phyloP scores from a whole-genome alignment of 1,140 invertebrate genomes.

The Tetranychus urticae region DNA sequence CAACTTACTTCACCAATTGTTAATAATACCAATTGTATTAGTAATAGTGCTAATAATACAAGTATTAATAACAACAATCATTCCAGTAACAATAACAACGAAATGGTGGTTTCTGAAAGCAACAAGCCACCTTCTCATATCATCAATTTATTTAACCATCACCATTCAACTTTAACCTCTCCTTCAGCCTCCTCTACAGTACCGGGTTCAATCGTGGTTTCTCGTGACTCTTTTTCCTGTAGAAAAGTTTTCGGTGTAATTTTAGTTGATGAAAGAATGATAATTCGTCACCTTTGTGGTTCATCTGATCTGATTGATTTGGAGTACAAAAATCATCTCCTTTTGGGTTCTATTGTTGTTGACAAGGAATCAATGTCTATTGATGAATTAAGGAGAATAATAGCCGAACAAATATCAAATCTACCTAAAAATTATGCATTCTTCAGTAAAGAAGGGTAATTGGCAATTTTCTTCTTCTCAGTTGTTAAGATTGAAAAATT shows the following conservation, averaged over 20 bases:
- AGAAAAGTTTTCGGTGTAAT: background rate
- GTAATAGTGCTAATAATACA: no score
- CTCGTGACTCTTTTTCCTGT: no score
- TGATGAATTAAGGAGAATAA: constrained; percentile 7
- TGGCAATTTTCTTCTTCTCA: background rate
- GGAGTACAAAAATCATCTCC: background rate
- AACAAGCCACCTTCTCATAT: no score
- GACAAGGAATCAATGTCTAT: background rate
- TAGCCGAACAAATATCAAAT: constrained; percentile 8
- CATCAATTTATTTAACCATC: no score
- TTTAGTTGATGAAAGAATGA: background rate
- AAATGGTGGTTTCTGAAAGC: no score
- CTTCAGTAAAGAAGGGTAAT: constrained; percentile 17
- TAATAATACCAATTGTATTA: no score
- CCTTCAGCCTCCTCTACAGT: no score
- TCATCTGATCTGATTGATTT: background rate
- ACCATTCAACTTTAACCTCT: no score
- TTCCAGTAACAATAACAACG: no score
- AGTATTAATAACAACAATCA: no score
- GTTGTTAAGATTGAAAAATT: background rate
- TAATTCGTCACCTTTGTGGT: background rate
- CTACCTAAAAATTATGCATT: constrained; percentile 15
- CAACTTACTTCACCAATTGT: no score
- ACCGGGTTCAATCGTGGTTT: no score
- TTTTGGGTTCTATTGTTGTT: constrained; percentile 8